phyloP scores from a whole-genome alignment of 2,113 vertebrate species.

The Galemys pyrenaicus region DNA sequence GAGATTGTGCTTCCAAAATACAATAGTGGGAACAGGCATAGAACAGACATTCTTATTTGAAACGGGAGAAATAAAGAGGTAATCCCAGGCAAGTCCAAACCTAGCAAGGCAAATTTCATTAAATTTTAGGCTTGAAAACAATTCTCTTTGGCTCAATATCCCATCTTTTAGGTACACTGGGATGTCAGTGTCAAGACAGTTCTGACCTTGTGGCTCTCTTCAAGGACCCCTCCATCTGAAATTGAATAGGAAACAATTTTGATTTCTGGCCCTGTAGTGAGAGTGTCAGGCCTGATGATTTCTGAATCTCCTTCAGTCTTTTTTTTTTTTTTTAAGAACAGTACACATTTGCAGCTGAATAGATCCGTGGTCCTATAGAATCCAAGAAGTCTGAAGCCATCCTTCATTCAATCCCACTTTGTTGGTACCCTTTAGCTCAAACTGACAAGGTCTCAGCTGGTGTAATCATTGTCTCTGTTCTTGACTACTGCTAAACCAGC shows the following conservation, averaged over 20 bases:
- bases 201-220: neutral
- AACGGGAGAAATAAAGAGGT: neutral
- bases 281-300: neutral
- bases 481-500: neutral
- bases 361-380: neutral
- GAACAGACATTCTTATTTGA: neutral
- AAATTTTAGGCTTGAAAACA: neutral
- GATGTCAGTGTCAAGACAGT: neutral
- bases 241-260: neutral
- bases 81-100: neutral
- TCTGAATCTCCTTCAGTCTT: neutral
- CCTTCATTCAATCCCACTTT: neutral
- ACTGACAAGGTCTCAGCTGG: neutral
- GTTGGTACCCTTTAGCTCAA: neutral
- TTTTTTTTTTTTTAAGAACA: neutral
- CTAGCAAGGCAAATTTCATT: neutral
- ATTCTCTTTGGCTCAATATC: neutral
- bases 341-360: neutral
- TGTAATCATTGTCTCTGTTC: neutral
- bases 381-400: neutral
- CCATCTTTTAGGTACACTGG: neutral
- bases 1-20: neutral
- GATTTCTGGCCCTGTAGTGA: neutral
- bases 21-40: neutral
- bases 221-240: neutral